These are phyloP conservation scores for Harpagoxenus sublaevis DNA, from an alignment of 2,888 invertebrate species.

Conservation along the genomic window DNA sequence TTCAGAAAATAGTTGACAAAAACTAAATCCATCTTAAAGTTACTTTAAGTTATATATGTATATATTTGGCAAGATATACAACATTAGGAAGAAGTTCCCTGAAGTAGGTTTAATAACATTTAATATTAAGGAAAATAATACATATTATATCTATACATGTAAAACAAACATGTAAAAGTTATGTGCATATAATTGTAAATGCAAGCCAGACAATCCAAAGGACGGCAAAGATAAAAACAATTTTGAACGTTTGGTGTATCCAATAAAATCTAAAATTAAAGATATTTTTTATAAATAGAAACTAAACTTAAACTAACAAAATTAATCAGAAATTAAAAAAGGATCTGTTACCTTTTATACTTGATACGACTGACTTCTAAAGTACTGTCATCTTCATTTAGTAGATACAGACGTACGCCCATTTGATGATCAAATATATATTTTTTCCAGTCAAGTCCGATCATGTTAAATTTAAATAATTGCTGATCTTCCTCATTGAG, in stretches of 20 bases:
- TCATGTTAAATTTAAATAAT: slow-evolving; percentile 86
- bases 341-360: slow-evolving; percentile 4
- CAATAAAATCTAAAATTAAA: slow-evolving; percentile 14
- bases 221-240: neutral
- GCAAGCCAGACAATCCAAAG: neutral
- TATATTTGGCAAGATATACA: too few relatives aligned
- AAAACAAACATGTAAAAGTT: too few relatives aligned
- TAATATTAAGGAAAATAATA: too few relatives aligned
- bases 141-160: too few relatives aligned
- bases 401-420: slow-evolving; percentile 86
- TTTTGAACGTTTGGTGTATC: neutral
- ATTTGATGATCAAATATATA: slow-evolving; percentile 86
- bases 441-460: slow-evolving; percentile 86
- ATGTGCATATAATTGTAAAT: too few relatives aligned
- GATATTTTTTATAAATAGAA: neutral
- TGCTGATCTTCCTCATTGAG: slow-evolving; percentile 85
- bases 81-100: too few relatives aligned
- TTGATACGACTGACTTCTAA: neutral
- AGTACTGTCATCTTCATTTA: slow-evolving; percentile 86
- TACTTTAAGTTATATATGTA: too few relatives aligned
- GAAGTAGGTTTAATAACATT: too few relatives aligned
- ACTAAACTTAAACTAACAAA: neutral
- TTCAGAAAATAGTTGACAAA: too few relatives aligned
- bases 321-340: neutral
- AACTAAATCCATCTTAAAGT: too few relatives aligned